Conservation (phyloP, 1,140 invertebrate genomes). For the Melipona quadrifasciata region DNA sequence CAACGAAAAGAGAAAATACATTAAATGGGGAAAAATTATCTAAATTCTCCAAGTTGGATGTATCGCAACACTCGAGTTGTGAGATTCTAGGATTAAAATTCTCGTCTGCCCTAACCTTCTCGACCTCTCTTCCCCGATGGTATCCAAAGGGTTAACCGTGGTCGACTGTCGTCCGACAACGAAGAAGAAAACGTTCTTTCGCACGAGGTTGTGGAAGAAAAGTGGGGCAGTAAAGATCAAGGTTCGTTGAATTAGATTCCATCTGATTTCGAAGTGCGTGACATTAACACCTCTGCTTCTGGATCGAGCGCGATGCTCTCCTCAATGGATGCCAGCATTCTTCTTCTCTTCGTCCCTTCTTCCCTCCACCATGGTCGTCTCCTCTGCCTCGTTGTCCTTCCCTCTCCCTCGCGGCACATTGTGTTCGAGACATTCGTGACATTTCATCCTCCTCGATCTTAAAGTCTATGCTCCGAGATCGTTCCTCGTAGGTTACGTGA, state of each 20-base stretch:
- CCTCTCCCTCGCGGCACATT: constrained; percentile 41
- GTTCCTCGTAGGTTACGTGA: constrained; percentile 56
- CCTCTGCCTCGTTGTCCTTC: constrained; percentile 50
- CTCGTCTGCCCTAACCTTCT: neutral
- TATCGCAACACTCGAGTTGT: no score
- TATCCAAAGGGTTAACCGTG: neutral
- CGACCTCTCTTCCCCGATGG: neutral
- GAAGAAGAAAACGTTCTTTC: constrained; percentile 32
- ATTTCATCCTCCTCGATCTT: constrained; percentile 66
- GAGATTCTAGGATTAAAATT: neutral
- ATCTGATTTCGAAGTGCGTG: constrained; percentile 67
- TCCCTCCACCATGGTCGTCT: constrained; percentile 15
- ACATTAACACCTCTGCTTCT: constrained; percentile 64
- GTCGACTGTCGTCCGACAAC: neutral
- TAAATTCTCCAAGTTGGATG: no score
- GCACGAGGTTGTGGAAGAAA: constrained; percentile 29
- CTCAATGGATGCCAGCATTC: constrained; percentile 55
- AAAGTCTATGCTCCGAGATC: constrained; percentile 64
- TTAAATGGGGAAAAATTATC: no score
- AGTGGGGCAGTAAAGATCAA: constrained; percentile 62
- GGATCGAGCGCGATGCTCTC: constrained; percentile 46
- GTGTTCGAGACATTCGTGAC: constrained; percentile 67
- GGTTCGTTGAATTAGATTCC: constrained; percentile 65
- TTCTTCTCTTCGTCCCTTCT: neutral
- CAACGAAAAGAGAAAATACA: no score